Conservation (phyloP, 2,888 invertebrate species). For the Caenorhabditis sp. region DNA sequence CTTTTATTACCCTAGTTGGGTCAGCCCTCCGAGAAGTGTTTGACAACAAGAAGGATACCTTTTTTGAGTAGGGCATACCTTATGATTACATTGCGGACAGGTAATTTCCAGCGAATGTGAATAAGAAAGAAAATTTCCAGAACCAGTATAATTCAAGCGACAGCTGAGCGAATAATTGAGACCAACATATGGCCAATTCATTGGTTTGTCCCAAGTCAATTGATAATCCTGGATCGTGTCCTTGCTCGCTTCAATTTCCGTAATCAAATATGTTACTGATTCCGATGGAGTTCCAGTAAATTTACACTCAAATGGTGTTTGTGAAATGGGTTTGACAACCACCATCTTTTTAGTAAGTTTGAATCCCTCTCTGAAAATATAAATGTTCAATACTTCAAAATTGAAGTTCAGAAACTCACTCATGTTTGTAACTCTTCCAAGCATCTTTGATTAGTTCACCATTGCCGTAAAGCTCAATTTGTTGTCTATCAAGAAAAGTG, state of each 20-base stretch:
- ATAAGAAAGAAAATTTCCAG: slow-evolving; percentile 8
- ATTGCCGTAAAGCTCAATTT: slow-evolving; percentile 38
- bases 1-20: no score
- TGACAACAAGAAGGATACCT: no score
- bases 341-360: slow-evolving; percentile 30
- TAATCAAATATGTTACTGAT: slow-evolving; percentile 12
- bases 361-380: slow-evolving; percentile 38
- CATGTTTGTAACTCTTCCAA: not conserved
- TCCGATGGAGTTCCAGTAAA: slow-evolving; percentile 10
- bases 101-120: slow-evolving; percentile 20
- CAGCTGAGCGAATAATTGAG: slow-evolving; percentile 30
- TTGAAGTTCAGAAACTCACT: not conserved
- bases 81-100: slow-evolving; percentile 30
- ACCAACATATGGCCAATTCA: slow-evolving; percentile 44
- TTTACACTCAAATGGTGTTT: slow-evolving; percentile 27
- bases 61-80: no score
- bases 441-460: slow-evolving; percentile 36
- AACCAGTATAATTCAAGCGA: slow-evolving; percentile 10
- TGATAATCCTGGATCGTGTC: no score
- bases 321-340: slow-evolving; percentile 5
- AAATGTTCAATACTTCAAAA: no score
- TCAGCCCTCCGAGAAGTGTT: no score
- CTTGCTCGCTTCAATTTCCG: no score
- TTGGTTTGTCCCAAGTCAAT: slow-evolving; percentile 39
- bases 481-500: slow-evolving; percentile 16